Conservation (phyloP, 2,113 vertebrate species). For the Gila orcuttii region DNA sequence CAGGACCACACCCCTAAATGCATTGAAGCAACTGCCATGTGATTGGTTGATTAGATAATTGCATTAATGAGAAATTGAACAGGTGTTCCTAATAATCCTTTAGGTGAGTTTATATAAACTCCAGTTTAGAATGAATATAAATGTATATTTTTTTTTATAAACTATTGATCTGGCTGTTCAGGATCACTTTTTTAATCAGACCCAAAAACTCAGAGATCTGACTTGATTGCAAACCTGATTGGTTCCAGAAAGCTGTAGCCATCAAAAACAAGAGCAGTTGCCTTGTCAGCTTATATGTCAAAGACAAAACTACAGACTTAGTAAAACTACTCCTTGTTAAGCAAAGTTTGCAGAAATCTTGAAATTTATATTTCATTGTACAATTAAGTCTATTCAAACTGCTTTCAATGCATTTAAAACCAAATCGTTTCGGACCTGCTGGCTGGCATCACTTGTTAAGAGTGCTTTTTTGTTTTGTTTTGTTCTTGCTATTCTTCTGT, state of each 20-base stretch:
- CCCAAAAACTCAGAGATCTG: background rate
- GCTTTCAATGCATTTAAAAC: conserved; percentile 36
- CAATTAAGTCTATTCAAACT: conserved; percentile 28
- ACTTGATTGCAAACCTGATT: conserved; percentile 18
- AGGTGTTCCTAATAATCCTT: no score
- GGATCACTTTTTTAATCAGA: background rate
- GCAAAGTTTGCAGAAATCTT: conserved; percentile 34
- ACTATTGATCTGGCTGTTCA: background rate
- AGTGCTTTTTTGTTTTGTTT: conserved; percentile 1
- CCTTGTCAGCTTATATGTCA: background rate
- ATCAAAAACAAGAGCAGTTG: conserved; percentile 5
- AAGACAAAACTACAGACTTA: background rate
- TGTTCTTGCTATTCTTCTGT: conserved; percentile 26
- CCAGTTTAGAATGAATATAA: background rate
- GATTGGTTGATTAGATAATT: no score
- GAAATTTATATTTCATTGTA: background rate
- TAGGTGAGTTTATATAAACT: background rate
- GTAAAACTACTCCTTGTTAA: conserved; percentile 27
- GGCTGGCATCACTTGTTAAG: conserved; percentile 23
- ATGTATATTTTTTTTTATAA: background rate
- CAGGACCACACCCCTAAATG: no score
- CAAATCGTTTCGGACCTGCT: conserved; percentile 9
- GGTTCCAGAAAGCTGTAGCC: background rate
- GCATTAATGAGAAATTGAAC: no score
- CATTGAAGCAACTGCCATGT: no score